phyloP scores from a whole-genome alignment of 2,113 vertebrate genomes.

The Podarcis muralis region DNA sequence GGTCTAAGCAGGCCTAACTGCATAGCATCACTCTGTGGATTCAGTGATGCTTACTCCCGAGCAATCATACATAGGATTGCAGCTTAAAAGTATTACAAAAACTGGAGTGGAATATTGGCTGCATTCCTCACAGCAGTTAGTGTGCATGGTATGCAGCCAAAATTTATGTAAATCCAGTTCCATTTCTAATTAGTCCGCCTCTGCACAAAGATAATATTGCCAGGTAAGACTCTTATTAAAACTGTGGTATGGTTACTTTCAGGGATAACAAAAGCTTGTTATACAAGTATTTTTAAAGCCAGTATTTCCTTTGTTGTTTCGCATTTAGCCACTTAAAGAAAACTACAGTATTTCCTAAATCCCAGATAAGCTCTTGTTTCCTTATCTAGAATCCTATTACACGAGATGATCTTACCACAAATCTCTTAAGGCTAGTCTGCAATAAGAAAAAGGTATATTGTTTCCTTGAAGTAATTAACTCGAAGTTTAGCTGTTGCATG shows the following conservation, averaged over 20 bases:
- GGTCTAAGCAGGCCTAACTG: neutral
- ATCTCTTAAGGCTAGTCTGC: conserved; percentile 8
- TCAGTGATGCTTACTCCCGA: neutral
- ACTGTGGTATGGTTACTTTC: neutral
- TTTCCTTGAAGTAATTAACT: conserved; percentile 21
- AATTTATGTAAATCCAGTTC: neutral
- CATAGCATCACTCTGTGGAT: neutral
- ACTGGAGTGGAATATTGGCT: neutral
- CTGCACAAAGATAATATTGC: neutral
- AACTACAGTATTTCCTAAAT: neutral
- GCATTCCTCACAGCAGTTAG: neutral
- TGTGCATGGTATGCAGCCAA: neutral
- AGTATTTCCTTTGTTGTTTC: conserved; percentile 9
- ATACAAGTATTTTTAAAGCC: neutral
- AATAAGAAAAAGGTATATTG: neutral
- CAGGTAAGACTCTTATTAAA: conserved; percentile 9
- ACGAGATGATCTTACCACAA: conserved; percentile 10
- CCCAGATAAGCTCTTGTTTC: conserved; percentile 5
- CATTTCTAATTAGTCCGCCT: conserved; percentile 3
- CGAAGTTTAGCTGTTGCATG: neutral
- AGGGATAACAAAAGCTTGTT: conserved; percentile 15
- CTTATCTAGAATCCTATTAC: conserved; percentile 20
- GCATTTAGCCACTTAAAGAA: neutral
- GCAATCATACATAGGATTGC: neutral
- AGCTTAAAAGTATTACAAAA: neutral